Conservation (phyloP, 2,113 vertebrate species). For the Solenodon paradoxus region DNA sequence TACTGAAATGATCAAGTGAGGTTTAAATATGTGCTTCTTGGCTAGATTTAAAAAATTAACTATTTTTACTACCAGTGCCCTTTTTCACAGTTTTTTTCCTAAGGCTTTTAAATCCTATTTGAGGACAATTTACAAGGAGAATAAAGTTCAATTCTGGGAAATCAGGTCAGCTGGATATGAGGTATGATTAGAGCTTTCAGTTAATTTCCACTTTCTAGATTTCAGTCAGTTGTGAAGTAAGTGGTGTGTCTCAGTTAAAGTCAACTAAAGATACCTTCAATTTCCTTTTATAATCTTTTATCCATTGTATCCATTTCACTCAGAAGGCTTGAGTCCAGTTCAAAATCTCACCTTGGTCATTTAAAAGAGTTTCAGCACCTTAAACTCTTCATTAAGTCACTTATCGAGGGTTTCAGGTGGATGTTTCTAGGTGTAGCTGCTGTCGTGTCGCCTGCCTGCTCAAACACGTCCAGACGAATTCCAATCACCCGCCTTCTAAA, state of each 20-base stretch:
- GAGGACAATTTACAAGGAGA: background rate
- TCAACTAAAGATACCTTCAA: background rate
- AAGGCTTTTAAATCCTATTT: background rate
- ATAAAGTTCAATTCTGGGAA: background rate
- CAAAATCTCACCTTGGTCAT: background rate
- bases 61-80: background rate
- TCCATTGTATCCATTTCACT: background rate
- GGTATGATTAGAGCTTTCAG: background rate
- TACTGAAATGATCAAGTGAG: background rate
- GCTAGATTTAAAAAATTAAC: background rate
- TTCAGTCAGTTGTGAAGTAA: background rate
- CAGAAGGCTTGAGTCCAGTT: background rate
- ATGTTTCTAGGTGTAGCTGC: background rate
- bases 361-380: background rate
- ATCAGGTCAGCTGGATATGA: background rate
- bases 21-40: background rate
- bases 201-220: background rate
- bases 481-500: background rate
- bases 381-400: background rate
- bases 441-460: background rate
- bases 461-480: background rate
- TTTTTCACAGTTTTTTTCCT: background rate
- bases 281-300: background rate
- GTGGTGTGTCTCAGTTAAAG: background rate
- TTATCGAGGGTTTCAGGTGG: background rate